Conservation (phyloP, 2,888 invertebrate genomes). For the Nebria brevicollis region DNA sequence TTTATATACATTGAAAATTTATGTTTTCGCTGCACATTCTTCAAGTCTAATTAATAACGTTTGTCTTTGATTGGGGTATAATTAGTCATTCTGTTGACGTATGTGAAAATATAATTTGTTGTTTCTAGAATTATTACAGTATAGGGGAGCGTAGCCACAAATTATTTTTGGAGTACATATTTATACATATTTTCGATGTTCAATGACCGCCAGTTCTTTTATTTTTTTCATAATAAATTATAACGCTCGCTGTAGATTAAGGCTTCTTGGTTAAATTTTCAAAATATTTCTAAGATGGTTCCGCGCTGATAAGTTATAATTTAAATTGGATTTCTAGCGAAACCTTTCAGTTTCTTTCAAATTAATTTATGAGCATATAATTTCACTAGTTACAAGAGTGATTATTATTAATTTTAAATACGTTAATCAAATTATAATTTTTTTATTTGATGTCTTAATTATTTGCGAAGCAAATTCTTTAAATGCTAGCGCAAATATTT, state of each 20-base stretch:
- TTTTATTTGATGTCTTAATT: not conserved
- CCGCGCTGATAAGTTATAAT: not conserved
- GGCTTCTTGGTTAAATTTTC: not conserved
- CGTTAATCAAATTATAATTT: not conserved
- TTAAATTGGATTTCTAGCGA: not conserved
- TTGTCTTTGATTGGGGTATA: constrained; percentile 1
- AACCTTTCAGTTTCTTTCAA: not conserved
- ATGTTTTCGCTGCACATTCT: not conserved
- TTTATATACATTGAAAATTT: not conserved
- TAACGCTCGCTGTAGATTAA: not conserved
- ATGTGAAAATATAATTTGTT: not conserved
- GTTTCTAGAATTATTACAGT: not conserved
- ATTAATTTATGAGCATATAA: not conserved
- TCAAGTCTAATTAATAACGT: not conserved
- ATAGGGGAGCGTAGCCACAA: not conserved
- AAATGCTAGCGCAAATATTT: not conserved
- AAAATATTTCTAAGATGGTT: not conserved
- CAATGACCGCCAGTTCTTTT: not conserved
- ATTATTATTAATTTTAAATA: too few relatives aligned
- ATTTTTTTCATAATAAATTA: not conserved
- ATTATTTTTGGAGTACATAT: not conserved
- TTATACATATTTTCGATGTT: not conserved
- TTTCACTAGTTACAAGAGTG: too few relatives aligned
- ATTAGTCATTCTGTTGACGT: not conserved
- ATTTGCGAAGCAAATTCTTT: not conserved